Percentiles rank a stretch among this genome's conserved stretches.
Evolutionary conservation across 37 sponge, comb jelly and placozoan species (phyloP).

Genomic region (Halichondria panicea): DNA sequence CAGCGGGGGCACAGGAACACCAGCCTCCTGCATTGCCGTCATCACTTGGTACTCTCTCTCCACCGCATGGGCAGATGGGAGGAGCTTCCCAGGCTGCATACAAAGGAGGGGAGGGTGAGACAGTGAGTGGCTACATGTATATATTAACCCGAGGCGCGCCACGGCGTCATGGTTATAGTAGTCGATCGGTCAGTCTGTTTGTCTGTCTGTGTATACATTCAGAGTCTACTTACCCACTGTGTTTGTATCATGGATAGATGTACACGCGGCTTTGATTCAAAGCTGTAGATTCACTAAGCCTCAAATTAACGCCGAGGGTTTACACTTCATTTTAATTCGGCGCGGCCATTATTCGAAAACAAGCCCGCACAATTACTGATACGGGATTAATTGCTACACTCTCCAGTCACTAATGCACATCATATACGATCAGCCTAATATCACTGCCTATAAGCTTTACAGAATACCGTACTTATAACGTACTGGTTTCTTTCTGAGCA

Average conservation of each 20-base stretch:
- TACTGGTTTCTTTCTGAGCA: conserved; percentile 85
- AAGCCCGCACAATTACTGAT: neutral
- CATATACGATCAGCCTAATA: neutral
- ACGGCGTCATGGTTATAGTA: too few relatives aligned
- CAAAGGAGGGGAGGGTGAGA: neutral
- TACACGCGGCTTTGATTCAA: too few relatives aligned
- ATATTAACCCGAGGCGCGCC: too few relatives aligned
- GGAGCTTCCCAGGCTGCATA: conserved; percentile 58
- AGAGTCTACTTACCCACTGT: too few relatives aligned
- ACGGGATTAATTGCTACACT: neutral
- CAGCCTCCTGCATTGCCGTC: conserved; percentile 42
- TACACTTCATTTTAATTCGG: too few relatives aligned
- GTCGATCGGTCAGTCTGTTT: too few relatives aligned
- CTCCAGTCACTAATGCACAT: neutral
- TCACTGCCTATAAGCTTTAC: neutral
- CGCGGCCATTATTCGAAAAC: neutral
- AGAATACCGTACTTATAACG: neutral
- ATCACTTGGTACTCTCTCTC: conserved; percentile 77
- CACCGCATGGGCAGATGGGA: conserved; percentile 72
- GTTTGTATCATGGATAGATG: too few relatives aligned
- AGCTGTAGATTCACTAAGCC: too few relatives aligned
- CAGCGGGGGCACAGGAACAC: conserved; percentile 69
- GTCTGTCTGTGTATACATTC: too few relatives aligned
- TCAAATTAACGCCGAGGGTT: too few relatives aligned
- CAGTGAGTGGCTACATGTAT: neutral